Base-by-base conservation (phyloP, 1,140 invertebrate genomes). In the Drosophila lacteicornis region DNA sequence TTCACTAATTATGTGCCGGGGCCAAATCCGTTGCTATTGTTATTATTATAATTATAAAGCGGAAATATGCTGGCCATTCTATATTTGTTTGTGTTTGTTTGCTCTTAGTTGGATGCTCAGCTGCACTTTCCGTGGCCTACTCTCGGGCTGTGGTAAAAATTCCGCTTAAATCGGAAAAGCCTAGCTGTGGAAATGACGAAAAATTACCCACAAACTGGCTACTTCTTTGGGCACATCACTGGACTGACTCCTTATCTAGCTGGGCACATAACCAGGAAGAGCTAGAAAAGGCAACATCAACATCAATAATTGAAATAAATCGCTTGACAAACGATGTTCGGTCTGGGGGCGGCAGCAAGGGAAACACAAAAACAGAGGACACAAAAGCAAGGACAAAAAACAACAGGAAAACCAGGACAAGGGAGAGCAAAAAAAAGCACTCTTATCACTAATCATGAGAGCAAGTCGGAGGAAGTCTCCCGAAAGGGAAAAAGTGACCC, bases 301-400 rank as follows among this genome's bases (percentile, higher is more conserved):
- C 74, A 76, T 75, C 74, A 75, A 83, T 87, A 88, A 88, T 88
- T 88, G 85, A 88, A 88, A 88, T 90, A 88, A 88, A 90, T 88
- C 85, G 85, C 56, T 66, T 81, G 80, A 84, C 80, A 88, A 88
- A 81, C 74, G 74, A 88, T 78, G 73, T 69, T 69, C 43, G 42
- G 38, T 47, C 55, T n/a, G 46, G 65, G 42, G 56, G 38, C 58
- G 50, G 38, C 58, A 30, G 46, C 43, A 62, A 50, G n/a, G 36
- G 36, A 60, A 77, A 66, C 58, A 49, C 56, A 59, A 70, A 70
- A 65, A 80, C 78, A 49, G 17, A 62, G 11, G 62, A 43, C 67
- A 62, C 53, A 62, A 65, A 75, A 65, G 27, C 30, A 55, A 40
- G 22, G 8, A 40, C 30, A 59, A 45, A n/a, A 68, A 51, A 63